phyloP scores from a whole-genome alignment of 2,113 vertebrate species.

The Catharus bicknelli region DNA sequence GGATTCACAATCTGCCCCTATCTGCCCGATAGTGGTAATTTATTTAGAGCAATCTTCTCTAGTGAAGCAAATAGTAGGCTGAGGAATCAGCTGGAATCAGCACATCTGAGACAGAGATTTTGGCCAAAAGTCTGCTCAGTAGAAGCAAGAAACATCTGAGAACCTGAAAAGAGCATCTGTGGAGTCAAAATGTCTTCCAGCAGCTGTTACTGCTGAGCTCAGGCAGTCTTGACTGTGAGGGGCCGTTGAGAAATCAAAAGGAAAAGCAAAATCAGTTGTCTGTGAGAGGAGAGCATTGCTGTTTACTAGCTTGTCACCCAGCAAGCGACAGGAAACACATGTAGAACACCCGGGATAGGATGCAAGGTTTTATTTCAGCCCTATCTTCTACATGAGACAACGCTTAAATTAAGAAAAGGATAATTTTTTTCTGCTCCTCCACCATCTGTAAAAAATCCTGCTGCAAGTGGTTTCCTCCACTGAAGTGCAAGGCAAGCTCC shows the following conservation, averaged over 20 bases:
- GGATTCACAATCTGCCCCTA: conserved; percentile 2
- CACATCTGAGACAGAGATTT: neutral
- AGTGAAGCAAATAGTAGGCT: conserved; percentile 29
- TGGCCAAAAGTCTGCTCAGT: conserved; percentile 48
- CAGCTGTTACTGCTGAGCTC: conserved; percentile 50
- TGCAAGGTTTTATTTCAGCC: neutral
- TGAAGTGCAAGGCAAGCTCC: neutral
- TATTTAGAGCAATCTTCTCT: conserved; percentile 11
- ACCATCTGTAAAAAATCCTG: neutral
- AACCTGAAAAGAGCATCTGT: neutral
- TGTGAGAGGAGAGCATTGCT: neutral
- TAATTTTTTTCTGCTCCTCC: neutral
- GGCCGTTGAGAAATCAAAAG: conserved; percentile 4
- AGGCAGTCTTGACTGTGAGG: conserved; percentile 29
- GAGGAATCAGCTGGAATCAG: conserved; percentile 52
- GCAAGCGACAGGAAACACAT: neutral
- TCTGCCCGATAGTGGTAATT: conserved; percentile 25
- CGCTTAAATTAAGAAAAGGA: neutral
- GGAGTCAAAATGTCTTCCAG: neutral
- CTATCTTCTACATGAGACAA: neutral
- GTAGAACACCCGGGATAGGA: neutral
- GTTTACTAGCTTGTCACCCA: neutral
- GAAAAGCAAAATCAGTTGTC: neutral
- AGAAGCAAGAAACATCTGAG: conserved; percentile 12
- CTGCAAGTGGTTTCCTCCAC: neutral